Evolutionary conservation across 1,140 invertebrate genomes (phyloP).

Genomic region (Apis dorsata): DNA sequence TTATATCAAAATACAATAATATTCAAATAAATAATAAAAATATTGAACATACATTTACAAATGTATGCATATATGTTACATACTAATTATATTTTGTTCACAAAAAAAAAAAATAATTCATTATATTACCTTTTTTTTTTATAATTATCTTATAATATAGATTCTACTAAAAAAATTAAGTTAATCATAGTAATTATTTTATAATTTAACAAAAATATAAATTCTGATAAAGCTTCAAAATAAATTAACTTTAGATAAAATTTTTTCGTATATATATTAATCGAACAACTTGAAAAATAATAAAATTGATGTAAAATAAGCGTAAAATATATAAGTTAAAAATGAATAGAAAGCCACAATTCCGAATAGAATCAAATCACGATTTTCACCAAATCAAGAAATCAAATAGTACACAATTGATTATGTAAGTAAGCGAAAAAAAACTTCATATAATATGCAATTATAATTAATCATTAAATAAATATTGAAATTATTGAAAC

Average conservation of each 20-base stretch:
- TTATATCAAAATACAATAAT: neutral
- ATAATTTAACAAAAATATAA: too few relatives aligned
- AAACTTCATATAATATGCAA: constrained; percentile 11
- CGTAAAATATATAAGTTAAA: neutral
- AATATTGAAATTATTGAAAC: too few relatives aligned
- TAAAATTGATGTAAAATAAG: neutral
- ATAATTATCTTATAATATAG: too few relatives aligned
- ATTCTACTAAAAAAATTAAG: neutral
- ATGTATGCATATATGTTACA: constrained; percentile 13
- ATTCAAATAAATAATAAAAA: neutral
- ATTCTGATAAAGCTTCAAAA: neutral
- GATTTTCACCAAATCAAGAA: constrained; percentile 50
- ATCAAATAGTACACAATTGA: constrained; percentile 23
- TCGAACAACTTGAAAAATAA: neutral
- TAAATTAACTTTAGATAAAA: neutral
- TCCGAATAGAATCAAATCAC: neutral
- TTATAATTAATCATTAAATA: neutral
- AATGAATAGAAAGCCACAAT: constrained; percentile 30
- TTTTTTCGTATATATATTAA: too few relatives aligned
- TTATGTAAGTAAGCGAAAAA: constrained; percentile 38
- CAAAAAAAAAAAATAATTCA: neutral
- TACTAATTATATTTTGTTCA: constrained; percentile 30
- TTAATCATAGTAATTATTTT: neutral
- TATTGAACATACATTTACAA: neutral
- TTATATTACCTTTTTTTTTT: neutral